phyloP scores from a whole-genome alignment of 1,140 invertebrate genomes.

The Anastrepha ludens region DNA sequence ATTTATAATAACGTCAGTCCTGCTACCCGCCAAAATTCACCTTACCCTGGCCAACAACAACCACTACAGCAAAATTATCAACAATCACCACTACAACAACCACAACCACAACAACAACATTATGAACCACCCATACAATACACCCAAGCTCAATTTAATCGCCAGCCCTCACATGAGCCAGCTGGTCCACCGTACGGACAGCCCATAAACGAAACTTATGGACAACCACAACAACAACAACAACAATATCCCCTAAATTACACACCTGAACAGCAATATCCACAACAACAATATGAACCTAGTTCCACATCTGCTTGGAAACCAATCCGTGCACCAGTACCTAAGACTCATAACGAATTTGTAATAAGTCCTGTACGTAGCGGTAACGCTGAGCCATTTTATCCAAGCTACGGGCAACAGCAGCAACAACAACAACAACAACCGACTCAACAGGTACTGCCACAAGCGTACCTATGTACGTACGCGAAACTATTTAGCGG shows the following conservation, averaged over 20 bases:
- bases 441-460: constrained; percentile 52
- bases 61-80: constrained; percentile 34
- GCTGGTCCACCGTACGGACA: constrained; percentile 54
- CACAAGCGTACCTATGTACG: background rate
- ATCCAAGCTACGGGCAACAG: constrained; percentile 56
- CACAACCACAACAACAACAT: constrained; percentile 50
- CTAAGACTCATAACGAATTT: constrained; percentile 58
- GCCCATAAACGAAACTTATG: constrained; percentile 53
- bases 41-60: constrained; percentile 46
- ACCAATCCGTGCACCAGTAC: constrained; percentile 64
- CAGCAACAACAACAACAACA: constrained; percentile 55
- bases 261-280: background rate
- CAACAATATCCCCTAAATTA: background rate
- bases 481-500: background rate
- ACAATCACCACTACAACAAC: constrained; percentile 56
- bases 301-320: constrained; percentile 65
- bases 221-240: constrained; percentile 55
- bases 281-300: constrained; percentile 42
- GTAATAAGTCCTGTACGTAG: background rate
- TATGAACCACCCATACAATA: constrained; percentile 64
- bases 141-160: constrained; percentile 69
- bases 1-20: constrained; percentile 71
- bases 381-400: constrained; percentile 58
- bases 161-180: constrained; percentile 66
- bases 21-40: background rate